phyloP scores from a whole-genome alignment of 2,888 invertebrate species.

The Lasioglossum pauxillum region DNA sequence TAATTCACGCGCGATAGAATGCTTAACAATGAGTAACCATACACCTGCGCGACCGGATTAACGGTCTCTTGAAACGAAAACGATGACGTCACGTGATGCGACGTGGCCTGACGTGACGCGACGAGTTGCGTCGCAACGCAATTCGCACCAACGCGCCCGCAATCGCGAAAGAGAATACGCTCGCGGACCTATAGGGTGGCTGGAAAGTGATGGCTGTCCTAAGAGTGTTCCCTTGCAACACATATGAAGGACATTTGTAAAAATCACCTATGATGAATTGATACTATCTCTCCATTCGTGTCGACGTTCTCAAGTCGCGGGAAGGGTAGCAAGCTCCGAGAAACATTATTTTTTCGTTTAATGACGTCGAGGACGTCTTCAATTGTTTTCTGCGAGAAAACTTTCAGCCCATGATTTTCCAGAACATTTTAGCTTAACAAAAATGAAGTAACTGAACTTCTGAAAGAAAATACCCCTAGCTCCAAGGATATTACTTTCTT shows the following conservation, averaged over 20 bases:
- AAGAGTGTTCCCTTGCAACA: not conserved
- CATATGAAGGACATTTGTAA: not conserved
- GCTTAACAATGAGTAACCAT: conserved; percentile 44
- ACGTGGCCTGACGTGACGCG: conserved; percentile 4
- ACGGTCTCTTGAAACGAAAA: conserved; percentile 37
- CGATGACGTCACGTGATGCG: conserved; percentile 48
- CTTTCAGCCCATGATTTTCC: not conserved
- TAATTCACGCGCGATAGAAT: conserved; percentile 42
- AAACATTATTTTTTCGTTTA: not conserved
- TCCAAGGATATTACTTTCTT: not conserved
- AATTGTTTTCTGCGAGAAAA: not conserved
- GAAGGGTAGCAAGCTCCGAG: not conserved
- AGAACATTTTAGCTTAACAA: not conserved
- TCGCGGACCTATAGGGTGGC: not conserved
- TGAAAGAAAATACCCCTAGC: not conserved
- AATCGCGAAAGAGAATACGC: not conserved
- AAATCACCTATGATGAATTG: not conserved
- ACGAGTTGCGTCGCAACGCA: not conserved
- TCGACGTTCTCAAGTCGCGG: not conserved
- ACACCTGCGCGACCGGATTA: conserved; percentile 27
- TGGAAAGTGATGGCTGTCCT: not conserved
- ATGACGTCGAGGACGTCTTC: not conserved
- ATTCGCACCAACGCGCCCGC: not conserved
- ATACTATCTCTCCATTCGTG: not conserved
- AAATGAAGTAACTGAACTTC: not conserved